These are phyloP conservation scores for Danaus melanippus DNA, from an alignment of 1,140 invertebrate genomes.

Conservation along the genomic window DNA sequence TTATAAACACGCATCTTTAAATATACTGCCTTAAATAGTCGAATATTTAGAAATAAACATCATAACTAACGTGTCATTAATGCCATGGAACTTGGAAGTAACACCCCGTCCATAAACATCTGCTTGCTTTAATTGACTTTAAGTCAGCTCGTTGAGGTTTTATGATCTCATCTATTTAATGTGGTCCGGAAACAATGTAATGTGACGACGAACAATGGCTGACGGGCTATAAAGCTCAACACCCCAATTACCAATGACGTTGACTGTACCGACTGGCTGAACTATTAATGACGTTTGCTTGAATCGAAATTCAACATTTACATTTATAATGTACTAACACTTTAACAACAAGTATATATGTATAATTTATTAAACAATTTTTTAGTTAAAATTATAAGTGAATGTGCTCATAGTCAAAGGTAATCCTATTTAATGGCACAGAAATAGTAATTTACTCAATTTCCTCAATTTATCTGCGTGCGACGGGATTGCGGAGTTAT, in stretches of 20 bases:
- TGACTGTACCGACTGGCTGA: conserved; percentile 9
- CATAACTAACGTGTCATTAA: conserved; percentile 37
- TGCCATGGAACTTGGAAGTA: conserved; percentile 36
- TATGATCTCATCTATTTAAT: conserved; percentile 60
- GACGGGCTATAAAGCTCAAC: conserved; percentile 34
- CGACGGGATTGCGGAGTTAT: conserved; percentile 16
- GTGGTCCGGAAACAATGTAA: conserved; percentile 43
- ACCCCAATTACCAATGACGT: conserved; percentile 34
- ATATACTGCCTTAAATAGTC: conserved; percentile 10
- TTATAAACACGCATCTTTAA: background rate
- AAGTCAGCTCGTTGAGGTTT: conserved; percentile 50
- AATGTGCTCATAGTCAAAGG: too few relatives aligned
- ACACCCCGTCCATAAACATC: conserved; percentile 39
- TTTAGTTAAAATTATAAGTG: too few relatives aligned
- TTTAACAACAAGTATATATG: too few relatives aligned
- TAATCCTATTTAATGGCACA: conserved; percentile 6
- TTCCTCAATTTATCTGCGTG: conserved; percentile 17
- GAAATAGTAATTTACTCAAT: conserved; percentile 17
- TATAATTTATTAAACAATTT: too few relatives aligned
- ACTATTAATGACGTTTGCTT: too few relatives aligned
- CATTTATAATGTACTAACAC: too few relatives aligned
- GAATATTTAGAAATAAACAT: conserved; percentile 25
- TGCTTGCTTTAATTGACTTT: conserved; percentile 52
- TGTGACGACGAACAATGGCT: conserved; percentile 37
- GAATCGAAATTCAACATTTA: too few relatives aligned